Percentiles rank a stretch among this genome's conserved stretches.
These are phyloP conservation scores for Nasonovia ribisnigri DNA, from an alignment of 2,888 invertebrate genomes.

Conservation along the genomic window DNA sequence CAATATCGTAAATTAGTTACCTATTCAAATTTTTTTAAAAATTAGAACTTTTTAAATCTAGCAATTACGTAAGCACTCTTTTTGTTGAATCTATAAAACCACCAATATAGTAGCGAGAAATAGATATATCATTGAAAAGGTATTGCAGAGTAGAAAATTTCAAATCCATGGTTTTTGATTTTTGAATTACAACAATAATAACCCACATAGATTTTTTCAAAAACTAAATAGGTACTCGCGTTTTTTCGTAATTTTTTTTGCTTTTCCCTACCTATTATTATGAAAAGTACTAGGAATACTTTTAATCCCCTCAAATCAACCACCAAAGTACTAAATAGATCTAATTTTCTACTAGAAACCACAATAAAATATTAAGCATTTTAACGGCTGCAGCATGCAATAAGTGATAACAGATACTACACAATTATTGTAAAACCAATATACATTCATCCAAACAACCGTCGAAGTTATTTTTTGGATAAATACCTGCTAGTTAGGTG, in stretches of 20 bases:
- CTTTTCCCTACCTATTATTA: no score
- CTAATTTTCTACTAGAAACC: background rate
- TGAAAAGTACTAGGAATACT: background rate
- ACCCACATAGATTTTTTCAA: no score
- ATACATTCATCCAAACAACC: background rate
- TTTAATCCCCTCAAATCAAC: background rate
- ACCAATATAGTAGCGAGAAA: no score
- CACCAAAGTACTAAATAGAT: background rate
- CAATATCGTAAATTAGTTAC: background rate
- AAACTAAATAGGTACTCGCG: no score
- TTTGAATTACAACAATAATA: no score
- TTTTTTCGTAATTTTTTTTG: no score
- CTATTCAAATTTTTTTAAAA: background rate
- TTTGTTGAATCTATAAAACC: no score
- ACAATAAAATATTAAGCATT: background rate
- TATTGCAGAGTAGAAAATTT: no score
- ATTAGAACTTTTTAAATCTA: no score
- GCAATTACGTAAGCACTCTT: no score
- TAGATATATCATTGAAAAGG: no score
- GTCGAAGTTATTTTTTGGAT: background rate
- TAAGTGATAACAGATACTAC: background rate
- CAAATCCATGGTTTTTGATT: no score
- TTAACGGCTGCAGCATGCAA: background rate
- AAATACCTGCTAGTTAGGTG: background rate
- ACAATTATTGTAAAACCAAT: background rate